A percentile compares a stretch with the other conserved stretches of the same genome.
These are phyloP conservation scores for Andrena trimmerana DNA, from an alignment of 2,888 invertebrate genomes.

Conservation along the genomic window DNA sequence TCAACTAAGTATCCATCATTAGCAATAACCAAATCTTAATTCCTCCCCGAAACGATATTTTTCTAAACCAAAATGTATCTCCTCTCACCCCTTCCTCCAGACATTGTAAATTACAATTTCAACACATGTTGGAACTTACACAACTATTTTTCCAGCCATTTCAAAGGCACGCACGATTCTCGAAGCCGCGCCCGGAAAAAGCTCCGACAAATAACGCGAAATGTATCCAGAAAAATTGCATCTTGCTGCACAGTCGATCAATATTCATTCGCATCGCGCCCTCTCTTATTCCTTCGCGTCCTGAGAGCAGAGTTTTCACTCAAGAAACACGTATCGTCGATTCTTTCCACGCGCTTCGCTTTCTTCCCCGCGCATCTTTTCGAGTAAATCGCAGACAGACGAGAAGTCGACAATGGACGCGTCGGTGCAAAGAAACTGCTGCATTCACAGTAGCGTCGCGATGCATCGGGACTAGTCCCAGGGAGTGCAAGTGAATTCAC, in stretches of 20 bases:
- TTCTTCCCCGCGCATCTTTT: slow-evolving; percentile 12
- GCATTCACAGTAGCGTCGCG: slow-evolving; percentile 16
- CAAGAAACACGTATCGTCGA: slow-evolving; percentile 34
- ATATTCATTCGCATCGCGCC: slow-evolving; percentile 49
- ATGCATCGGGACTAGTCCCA: slow-evolving; percentile 1
- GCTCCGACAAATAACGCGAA: slow-evolving; percentile 25
- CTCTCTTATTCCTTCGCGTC: slow-evolving; percentile 20
- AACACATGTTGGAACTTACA: slow-evolving; percentile 18
- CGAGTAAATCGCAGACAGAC: slow-evolving; percentile 50
- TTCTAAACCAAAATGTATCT: neutral
- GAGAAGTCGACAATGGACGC: slow-evolving; percentile 47
- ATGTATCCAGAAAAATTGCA: slow-evolving; percentile 46
- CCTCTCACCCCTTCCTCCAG: neutral
- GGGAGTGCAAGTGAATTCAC: slow-evolving; percentile 39
- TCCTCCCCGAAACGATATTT: neutral
- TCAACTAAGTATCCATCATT: neutral
- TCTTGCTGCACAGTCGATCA: slow-evolving; percentile 46
- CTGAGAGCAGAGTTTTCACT: slow-evolving; percentile 37
- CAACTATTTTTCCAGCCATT: neutral
- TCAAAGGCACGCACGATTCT: neutral
- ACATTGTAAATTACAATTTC: slow-evolving; percentile 37
- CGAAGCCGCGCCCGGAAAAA: neutral
- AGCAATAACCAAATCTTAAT: neutral
- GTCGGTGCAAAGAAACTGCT: slow-evolving; percentile 26
- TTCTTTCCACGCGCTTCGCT: neutral